Conservation (phyloP, 2,113 vertebrate genomes). For the Antennarius striatus region DNA sequence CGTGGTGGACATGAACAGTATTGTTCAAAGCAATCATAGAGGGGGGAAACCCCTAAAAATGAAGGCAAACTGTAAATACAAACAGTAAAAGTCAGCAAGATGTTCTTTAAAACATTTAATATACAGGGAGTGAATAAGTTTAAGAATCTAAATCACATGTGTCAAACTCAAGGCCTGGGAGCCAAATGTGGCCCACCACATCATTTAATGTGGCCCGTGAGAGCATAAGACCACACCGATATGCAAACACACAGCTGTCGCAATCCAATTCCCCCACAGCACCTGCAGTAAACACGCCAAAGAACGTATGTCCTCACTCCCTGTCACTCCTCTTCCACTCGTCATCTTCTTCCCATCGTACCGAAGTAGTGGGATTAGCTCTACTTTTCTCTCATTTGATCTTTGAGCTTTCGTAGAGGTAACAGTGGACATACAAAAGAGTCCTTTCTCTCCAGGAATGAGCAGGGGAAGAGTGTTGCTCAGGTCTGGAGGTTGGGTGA, state of each 20-base stretch:
- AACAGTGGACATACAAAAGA: constrained; percentile 46
- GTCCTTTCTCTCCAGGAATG: constrained; percentile 48
- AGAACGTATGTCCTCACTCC: background rate
- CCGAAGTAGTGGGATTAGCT: constrained; percentile 22
- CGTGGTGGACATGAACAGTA: background rate
- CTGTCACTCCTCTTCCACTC: background rate
- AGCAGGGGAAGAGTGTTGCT: constrained; percentile 29
- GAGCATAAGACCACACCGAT: no score
- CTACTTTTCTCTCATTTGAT: background rate
- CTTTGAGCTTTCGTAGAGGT: constrained; percentile 17
- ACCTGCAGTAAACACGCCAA: constrained; percentile 37
- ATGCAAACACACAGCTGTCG: constrained; percentile 48
- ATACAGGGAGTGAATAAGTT: constrained; percentile 6
- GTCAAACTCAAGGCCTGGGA: no score
- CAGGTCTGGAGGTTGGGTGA: constrained; percentile 28
- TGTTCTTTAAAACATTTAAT: background rate
- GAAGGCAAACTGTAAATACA: background rate
- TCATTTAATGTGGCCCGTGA: no score
- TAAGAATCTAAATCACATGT: background rate
- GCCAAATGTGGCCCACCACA: no score
- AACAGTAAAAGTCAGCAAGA: background rate
- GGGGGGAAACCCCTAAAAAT: background rate
- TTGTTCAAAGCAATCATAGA: background rate
- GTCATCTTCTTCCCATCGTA: constrained; percentile 15
- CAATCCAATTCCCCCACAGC: constrained; percentile 28